These are phyloP conservation scores for Tiliacea citrago DNA, from an alignment of 2,888 invertebrate species.

Conservation along the genomic window DNA sequence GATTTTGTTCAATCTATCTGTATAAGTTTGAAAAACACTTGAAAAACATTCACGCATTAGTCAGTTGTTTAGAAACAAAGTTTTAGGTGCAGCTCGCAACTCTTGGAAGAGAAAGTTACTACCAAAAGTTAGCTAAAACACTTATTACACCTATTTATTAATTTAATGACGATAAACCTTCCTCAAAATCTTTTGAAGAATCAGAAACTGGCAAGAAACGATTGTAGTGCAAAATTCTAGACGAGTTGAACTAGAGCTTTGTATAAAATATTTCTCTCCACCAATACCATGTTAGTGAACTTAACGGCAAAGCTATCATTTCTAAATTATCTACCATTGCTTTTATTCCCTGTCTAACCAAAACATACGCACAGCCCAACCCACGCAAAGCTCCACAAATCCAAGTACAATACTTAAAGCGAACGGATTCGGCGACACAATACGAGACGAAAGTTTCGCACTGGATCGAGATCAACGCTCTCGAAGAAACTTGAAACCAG, in stretches of 20 bases:
- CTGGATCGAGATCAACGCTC: slow-evolving; percentile 56
- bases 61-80: background rate
- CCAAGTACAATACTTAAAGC: slow-evolving; percentile 14
- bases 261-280: background rate
- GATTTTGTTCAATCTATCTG: slow-evolving; percentile 1
- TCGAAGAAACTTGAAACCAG: slow-evolving; percentile 56
- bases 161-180: background rate
- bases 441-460: slow-evolving; percentile 46
- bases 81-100: background rate
- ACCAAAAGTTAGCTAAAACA: background rate
- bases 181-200: background rate
- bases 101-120: background rate
- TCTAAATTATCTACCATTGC: background rate
- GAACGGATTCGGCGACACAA: slow-evolving; percentile 52
- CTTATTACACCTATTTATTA: too few relatives aligned
- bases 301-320: background rate
- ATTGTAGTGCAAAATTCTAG: too few relatives aligned
- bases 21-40: background rate
- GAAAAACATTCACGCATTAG: background rate
- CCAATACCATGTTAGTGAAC: background rate
- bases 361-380: background rate
- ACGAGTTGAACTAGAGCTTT: background rate
- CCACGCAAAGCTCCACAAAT: slow-evolving; percentile 10
- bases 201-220: background rate
- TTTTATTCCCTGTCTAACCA: background rate